Evolutionary conservation across 1,140 invertebrate species (phyloP), one percentile per base, ranked within the genome.

Genomic region (Habropoda laboriosa): DNA sequence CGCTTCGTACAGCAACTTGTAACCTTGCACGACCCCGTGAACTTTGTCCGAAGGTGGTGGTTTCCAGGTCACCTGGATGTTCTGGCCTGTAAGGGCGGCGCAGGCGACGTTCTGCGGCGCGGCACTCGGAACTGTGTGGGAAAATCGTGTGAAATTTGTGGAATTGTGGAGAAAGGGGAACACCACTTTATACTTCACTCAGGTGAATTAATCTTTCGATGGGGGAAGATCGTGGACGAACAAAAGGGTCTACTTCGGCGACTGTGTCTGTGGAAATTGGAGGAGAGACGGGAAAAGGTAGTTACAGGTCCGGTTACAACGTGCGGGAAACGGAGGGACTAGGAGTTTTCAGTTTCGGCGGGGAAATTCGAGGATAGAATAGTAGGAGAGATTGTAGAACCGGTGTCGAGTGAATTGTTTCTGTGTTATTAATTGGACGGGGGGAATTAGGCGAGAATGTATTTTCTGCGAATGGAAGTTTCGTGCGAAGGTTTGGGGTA

Each of bases 21-120:
- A 98, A 1, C 97, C 96, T 87, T 96, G 95, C 51, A 97, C 95
- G 61, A 96, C 93, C 16, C 97, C 97, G 85, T 97, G 95, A 85
- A 94, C 93, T 49, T 94, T 94, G 74, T 95, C 94, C 35, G 94
- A 91, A 2, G 95, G 95, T 1, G 96, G 96, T 3, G 96, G 94
- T 67, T 95, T 94, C 96, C 97, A 97, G 7, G 95, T 95, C 55
- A 97, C 94, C 90, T 96, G 95, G 71, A 97, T 94, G 86, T 95
- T 96, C 77, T 96, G 94, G 5, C 96, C 95, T 16, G 95, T 96
- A 18, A 96, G 90, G 2, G 95, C 93, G 18, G 94, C 93, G 87
- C 96, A 96, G 3, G 93, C 92, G 30, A 96, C 94, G 35, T 94
- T 93, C 70, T 94, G 93, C n/a, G 96, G 96, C 4, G 95, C 93